Base-by-base conservation (phyloP, 2,113 vertebrate species). In the Dryoscopus gambensis region DNA sequence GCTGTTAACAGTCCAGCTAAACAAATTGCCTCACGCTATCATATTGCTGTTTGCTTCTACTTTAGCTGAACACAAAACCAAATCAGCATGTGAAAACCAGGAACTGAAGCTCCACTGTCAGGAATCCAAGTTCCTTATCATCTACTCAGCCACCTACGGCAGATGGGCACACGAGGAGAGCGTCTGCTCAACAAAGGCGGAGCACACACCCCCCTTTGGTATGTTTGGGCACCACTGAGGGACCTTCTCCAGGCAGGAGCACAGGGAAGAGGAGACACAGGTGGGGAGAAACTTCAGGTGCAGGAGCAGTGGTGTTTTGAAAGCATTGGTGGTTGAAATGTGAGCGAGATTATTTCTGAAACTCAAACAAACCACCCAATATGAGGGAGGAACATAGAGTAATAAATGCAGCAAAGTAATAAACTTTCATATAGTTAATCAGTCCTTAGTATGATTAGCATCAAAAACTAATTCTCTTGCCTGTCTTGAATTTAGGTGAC, bases 91-190 rank as follows among this genome's bases (percentile, higher is more conserved):
- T 96, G 99, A 99, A 94, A 98, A 98, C 64, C 98, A 98, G 84
- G 98, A 98, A 71, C 94, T 99, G 98, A 97, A 98, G 52, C 98
- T 99, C 87, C 99, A 98, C 97, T 99, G 99, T 87, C 99, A 99
- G 65, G 97, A 98, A 63, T 98, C 99, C 89, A 99, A 98, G 96
- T 98, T 98, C 85, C 98, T 99, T 87, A 99, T 98, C 96, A 99
- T 99, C 98, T 99, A 99, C 62, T 98, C 98, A 7, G 99, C 99
- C 20, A 98, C 98, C 90, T 99, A 99, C 1, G 99, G 99, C 60
- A 97, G 99, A 80, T 89, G 95, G 93, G 96, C 97, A 67, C 98
- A 91, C 9, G 97, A 99, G 57, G 90, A 95, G n/a, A 94, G 98
- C 35, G 23, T 96, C 94, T 99, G 99, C 93, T 95, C 98, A 27